Evolutionary conservation across 2,888 invertebrate genomes (phyloP).

Genomic region (Mystacides longicornis): DNA sequence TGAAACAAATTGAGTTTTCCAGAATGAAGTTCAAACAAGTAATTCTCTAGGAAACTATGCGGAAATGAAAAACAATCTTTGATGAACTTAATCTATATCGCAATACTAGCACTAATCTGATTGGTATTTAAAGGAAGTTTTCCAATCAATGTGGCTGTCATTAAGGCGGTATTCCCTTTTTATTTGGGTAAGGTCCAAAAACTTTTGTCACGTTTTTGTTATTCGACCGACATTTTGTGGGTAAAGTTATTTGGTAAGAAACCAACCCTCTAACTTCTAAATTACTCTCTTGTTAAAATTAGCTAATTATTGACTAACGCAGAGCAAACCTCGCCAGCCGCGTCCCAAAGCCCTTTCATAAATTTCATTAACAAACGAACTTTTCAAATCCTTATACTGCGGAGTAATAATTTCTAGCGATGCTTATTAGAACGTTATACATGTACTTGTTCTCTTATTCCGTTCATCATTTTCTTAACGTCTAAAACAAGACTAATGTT

Average conservation of each 20-base stretch:
- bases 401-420: no score
- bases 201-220: constrained; percentile 2
- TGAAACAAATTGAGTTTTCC: no score
- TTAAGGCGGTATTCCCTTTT: neutral
- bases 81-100: neutral
- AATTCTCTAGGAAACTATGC: no score
- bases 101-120: neutral
- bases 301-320: neutral
- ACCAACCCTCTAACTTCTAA: neutral
- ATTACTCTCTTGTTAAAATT: neutral
- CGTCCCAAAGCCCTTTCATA: no score
- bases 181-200: neutral
- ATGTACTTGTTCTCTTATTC: no score
- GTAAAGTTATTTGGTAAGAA: neutral
- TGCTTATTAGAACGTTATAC: no score
- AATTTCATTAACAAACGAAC: no score
- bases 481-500: no score
- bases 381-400: no score
- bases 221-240: neutral
- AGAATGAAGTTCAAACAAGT: no score
- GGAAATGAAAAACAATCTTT: neutral
- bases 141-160: neutral
- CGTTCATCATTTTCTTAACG: no score
- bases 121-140: neutral
- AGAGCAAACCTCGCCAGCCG: no score